Percentiles rank a stretch among this genome's conserved stretches.
phyloP scores from a whole-genome alignment of 2,888 invertebrate species.

The Calephelis perditalis region DNA sequence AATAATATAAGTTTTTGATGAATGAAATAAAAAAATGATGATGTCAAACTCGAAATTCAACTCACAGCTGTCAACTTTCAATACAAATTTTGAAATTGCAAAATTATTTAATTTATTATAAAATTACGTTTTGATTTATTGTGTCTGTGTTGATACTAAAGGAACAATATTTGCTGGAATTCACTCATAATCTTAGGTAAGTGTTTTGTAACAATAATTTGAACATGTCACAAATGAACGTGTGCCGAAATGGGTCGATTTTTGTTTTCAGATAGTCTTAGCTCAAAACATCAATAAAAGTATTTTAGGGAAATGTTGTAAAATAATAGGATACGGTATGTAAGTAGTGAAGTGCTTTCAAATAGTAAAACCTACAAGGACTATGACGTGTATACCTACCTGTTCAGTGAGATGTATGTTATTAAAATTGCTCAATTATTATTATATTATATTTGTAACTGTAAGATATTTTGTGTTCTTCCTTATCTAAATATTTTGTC shows the following conservation, averaged over 20 bases:
- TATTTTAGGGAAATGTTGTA: neutral
- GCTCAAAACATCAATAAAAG: neutral
- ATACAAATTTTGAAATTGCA: slow-evolving; percentile 8
- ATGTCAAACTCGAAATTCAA: too few species aligned
- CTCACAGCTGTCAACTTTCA: neutral
- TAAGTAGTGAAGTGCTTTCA: too few species aligned
- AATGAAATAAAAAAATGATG: too few species aligned
- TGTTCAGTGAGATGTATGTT: neutral
- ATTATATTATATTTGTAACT: too few species aligned
- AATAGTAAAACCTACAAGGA: neutral
- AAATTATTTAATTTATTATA: neutral
- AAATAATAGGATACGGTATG: too few species aligned
- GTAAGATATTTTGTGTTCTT: too few species aligned
- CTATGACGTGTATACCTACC: slow-evolving; percentile 1
- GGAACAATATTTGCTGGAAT: neutral
- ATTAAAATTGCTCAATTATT: too few species aligned
- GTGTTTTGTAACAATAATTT: neutral
- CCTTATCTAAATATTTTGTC: too few species aligned
- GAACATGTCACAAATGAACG: neutral
- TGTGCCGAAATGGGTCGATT: slow-evolving; percentile 9
- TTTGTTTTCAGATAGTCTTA: neutral
- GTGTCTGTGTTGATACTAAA: neutral
- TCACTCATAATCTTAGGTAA: neutral
- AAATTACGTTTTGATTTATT: neutral
- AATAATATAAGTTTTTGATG: too few species aligned